Evolutionary conservation across 2,888 invertebrate genomes (phyloP), one percentile per base, ranked within the genome.

Genomic region (Zhengitettix transpicula): DNA sequence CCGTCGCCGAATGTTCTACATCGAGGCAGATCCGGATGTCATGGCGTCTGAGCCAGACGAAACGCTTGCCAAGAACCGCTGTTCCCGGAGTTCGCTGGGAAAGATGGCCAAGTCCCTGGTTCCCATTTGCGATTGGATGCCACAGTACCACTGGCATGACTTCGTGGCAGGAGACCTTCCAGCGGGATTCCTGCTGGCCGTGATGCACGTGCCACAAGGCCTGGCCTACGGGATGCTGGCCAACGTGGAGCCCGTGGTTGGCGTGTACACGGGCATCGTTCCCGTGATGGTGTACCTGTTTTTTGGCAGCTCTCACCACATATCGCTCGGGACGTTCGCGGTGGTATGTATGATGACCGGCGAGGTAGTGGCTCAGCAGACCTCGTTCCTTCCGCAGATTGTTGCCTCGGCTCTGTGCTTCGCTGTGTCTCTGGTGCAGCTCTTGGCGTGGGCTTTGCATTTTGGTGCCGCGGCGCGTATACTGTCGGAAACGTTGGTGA

Each of bases 261-360:
- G 88, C 1, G 78, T 88, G 40, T 92, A 92, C 72, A 90, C 90
- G 81, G 94, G 92, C 0, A 92, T 95, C 74, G 92, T 95, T 73
- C 92, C 94, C 0, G 89, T 90, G 0, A 75, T 94, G 10, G 74
- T 92, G 17, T 95, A 95, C 72, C 83, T 87, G 65, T 72, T 93
- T 62, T 83, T 94, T 65, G 93, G 93, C 42, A 91, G 92, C 0
- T 93, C 94, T 0, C 82, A 83, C 58, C 95, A 96, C 69, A 82
- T 90, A 47, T 94, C 94, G 1, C 85, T 94, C 77, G 94, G 87
- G 52, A 87, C 89, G 0, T 89, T 89, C 74, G 93, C 95, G 5
- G 86, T 95, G 0, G 82, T 89, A 44, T 88, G 89, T 70, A 78
- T 96, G 60, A 93, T 96, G 93, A 84, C 89, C 2, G 92, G 92